phyloP scores from a whole-genome alignment of 2,113 vertebrate genomes.

The Phrynosoma platyrhinos region DNA sequence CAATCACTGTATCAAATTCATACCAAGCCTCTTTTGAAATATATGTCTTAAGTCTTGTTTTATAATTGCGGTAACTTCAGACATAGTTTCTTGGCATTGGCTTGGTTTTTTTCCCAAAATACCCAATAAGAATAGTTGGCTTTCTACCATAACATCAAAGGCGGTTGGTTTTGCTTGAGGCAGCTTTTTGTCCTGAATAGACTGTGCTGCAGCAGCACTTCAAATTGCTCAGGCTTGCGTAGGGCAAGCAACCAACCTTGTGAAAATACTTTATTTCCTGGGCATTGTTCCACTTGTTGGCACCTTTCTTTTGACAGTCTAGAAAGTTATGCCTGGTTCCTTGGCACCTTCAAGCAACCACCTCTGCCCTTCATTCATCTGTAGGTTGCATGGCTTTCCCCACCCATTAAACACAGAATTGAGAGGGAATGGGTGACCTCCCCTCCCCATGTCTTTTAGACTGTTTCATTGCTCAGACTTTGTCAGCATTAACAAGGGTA shows the following conservation, averaged over 20 bases:
- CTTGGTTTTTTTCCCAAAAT: background rate
- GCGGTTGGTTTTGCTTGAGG: conserved; percentile 48
- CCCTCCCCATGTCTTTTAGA: too few species aligned
- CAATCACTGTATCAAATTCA: background rate
- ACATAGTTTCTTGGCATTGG: background rate
- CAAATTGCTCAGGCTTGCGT: conserved; percentile 25
- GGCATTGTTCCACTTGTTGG: background rate
- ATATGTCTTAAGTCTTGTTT: background rate
- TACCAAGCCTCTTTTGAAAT: background rate
- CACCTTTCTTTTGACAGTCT: background rate
- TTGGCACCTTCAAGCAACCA: background rate
- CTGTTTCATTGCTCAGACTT: background rate
- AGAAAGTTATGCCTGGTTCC: background rate
- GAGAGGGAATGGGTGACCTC: too few species aligned
- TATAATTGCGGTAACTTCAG: background rate
- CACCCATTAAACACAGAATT: background rate
- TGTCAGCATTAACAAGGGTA: background rate
- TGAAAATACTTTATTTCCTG: background rate
- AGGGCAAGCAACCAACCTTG: background rate
- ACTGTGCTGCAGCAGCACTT: conserved; percentile 18
- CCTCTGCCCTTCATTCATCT: too few species aligned
- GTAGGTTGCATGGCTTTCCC: background rate
- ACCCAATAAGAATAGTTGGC: background rate
- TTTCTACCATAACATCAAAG: conserved; percentile 42
- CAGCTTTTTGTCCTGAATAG: conserved; percentile 43